Evolutionary conservation across 92 coral and sea anemone species (phyloP).

Genomic region (Micromussa lordhowensis): DNA sequence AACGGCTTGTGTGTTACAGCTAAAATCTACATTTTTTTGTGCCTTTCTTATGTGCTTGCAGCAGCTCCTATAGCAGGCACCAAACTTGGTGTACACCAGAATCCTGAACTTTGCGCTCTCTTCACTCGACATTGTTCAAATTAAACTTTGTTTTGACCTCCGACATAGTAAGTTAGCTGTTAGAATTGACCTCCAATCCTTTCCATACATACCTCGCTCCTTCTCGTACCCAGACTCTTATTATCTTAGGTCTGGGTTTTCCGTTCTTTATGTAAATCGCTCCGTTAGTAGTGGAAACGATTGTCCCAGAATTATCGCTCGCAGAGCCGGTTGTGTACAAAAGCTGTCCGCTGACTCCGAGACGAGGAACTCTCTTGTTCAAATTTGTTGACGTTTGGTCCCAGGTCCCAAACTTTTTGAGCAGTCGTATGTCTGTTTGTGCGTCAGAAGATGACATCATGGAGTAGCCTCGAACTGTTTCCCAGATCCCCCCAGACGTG

Average conservation of each 20-base stretch:
- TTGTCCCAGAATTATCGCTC: conserved; percentile 53
- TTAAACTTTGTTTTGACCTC: no score
- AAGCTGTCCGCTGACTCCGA: conserved; percentile 18
- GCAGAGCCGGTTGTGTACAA: conserved; percentile 32
- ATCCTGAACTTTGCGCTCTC: no score
- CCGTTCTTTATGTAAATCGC: conserved; percentile 25
- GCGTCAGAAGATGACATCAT: conserved; percentile 36
- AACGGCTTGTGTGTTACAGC: no score
- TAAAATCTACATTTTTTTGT: no score
- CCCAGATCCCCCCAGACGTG: conserved; percentile 69
- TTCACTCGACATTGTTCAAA: no score
- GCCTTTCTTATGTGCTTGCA: no score
- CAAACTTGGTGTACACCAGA: no score
- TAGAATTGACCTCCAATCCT: no score
- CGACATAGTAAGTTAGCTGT: no score
- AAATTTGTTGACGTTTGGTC: conserved; percentile 27
- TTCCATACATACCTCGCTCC: conserved; percentile 61
- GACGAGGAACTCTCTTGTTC: conserved; percentile 48
- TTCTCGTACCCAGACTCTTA: conserved; percentile 69
- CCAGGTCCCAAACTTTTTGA: conserved; percentile 67
- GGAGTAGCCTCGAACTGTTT: conserved; percentile 49
- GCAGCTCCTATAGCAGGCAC: no score
- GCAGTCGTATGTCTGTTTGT: conserved; percentile 40
- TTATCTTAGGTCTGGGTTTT: conserved; percentile 46
- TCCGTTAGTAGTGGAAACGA: conserved; percentile 30